Conservation (phyloP, 2,113 vertebrate species). For the Grus americana region DNA sequence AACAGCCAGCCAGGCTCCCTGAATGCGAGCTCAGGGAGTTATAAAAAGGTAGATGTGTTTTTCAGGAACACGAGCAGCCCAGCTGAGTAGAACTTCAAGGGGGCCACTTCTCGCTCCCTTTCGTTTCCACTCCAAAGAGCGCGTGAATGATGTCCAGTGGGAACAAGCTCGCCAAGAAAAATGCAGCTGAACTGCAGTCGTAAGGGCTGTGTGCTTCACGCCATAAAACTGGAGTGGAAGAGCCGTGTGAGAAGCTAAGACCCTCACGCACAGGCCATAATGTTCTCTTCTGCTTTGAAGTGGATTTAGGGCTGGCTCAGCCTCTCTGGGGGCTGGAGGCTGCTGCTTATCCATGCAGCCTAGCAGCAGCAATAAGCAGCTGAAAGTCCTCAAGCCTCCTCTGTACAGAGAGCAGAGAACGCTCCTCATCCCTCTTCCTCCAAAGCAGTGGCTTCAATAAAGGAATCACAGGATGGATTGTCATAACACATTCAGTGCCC, state of each 20-base stretch:
- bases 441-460: neutral
- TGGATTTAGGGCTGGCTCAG: slow-evolving; percentile 39
- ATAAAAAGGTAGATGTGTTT: slow-evolving; percentile 61
- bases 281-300: slow-evolving; percentile 57
- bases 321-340: slow-evolving; percentile 7
- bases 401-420: neutral
- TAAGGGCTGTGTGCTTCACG: slow-evolving; percentile 26
- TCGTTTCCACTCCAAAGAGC: slow-evolving; percentile 29
- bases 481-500: neutral
- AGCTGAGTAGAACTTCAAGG: slow-evolving; percentile 61
- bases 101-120: slow-evolving; percentile 43
- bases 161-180: slow-evolving; percentile 44
- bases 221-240: neutral
- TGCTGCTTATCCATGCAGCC: slow-evolving; percentile 42
- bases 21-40: neutral
- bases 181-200: slow-evolving; percentile 41
- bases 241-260: slow-evolving; percentile 61
- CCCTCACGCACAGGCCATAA: slow-evolving; percentile 60
- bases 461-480: neutral
- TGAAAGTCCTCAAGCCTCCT: neutral
- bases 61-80: slow-evolving; percentile 47
- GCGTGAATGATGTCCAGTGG: slow-evolving; percentile 35
- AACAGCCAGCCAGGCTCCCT: neutral
- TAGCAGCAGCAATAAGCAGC: slow-evolving; percentile 35
- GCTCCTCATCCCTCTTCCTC: neutral